Base-by-base conservation (phyloP, 2,113 vertebrate species). In the Ceratotherium simum region DNA sequence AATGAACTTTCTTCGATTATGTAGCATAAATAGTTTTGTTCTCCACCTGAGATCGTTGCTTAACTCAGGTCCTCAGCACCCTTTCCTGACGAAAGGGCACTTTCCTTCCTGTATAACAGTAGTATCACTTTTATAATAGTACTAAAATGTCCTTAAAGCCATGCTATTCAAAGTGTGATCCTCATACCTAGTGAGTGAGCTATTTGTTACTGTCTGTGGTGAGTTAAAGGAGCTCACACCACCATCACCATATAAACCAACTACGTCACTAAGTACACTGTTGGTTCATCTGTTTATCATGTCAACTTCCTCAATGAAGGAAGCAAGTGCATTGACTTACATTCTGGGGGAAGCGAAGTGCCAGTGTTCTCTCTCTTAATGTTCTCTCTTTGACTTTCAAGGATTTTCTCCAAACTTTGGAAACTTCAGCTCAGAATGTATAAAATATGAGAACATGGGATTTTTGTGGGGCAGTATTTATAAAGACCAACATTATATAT, bases 381-480 rank as follows among this genome's bases (percentile, higher is more conserved):
- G 29, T 76, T 87, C 60, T 87, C 56, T 36, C 12, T 83, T 16
- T 91, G 78, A 72, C 72, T 93, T 81, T 72, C 39, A 93, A 23
- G 1, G 5, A 70, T 81, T 62, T 93, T 92, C 62, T 90, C 29
- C 31, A 48, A 92, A 73, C 42, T 58, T 80, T 92, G 29, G 58
- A 85, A 96, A 97, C 64, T 94, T 90, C 42, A 78, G 23, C 51
- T 91, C 33, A 69, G 42, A 91, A 75, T 82, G n/a, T 73, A 76
- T 96, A 70, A 76, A 82, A 46, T 56, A 31, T 8, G 81, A 94
- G 54, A 88, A 39, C 31, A 5, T 70, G 16, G 58, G 23, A 54
- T 79, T 90, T 95, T 92, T 73, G n/a, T 62, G 62, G 46, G 23
- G 13, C 33, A 81, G 4, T 80, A 90, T 80, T 92, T 95, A 29